phyloP scores from a whole-genome alignment of 2,888 invertebrate genomes.

The Drosophila ezoana region DNA sequence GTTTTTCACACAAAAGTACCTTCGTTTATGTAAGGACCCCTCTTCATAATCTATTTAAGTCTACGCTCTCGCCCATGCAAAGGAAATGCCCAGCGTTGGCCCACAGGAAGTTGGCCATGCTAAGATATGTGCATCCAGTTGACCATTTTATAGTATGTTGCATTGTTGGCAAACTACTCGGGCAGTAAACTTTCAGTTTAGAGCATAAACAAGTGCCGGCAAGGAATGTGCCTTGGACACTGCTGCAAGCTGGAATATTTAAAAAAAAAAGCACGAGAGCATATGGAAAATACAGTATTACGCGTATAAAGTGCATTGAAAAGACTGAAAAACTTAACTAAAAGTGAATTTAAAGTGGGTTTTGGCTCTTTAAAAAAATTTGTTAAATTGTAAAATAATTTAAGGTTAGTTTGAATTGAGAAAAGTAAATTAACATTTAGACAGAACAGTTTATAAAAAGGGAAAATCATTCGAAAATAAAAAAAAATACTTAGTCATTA shows the following conservation, averaged over 20 bases:
- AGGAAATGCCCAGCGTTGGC: conserved; percentile 17
- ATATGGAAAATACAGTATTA: conserved; percentile 3
- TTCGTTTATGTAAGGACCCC: conserved; percentile 6
- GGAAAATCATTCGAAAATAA: too few species aligned
- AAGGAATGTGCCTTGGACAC: conserved; percentile 26
- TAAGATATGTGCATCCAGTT: conserved; percentile 27
- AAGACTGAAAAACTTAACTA: not conserved
- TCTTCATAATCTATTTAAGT: conserved; percentile 26
- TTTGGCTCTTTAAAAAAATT: too few species aligned
- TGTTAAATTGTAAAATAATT: too few species aligned
- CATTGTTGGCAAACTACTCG: conserved; percentile 41
- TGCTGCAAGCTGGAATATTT: conserved; percentile 10
- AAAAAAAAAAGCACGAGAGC: conserved; percentile 3
- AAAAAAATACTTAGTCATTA: too few species aligned
- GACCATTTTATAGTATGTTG: conserved; percentile 16
- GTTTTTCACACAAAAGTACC: not conserved
- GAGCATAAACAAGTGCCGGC: conserved; percentile 30
- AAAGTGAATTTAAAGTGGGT: too few species aligned
- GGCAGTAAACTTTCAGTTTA: conserved; percentile 38
- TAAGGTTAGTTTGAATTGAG: too few species aligned
- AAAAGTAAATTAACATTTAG: too few species aligned
- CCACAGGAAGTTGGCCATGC: conserved; percentile 23
- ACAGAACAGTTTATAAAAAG: too few species aligned
- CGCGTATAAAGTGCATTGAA: not conserved
- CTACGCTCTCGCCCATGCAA: conserved; percentile 1